Evolutionary conservation across 1,140 invertebrate species (phyloP), one percentile per base, ranked within the genome.

Genomic region (Phenacoccus solenopsis): DNA sequence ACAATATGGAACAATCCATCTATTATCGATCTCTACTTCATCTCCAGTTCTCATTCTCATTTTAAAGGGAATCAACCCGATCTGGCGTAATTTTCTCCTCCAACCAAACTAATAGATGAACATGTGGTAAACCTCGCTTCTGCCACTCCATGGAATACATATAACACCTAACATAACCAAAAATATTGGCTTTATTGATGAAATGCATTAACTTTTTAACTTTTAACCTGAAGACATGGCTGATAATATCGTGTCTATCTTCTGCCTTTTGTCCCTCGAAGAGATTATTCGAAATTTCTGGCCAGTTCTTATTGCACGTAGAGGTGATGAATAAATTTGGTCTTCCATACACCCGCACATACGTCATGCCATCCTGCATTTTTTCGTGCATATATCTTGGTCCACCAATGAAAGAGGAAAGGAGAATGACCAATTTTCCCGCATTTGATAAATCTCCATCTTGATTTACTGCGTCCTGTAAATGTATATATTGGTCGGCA

Each of bases 291-390:
- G 38, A 49, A 77, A 77, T 72, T 75, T 78, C 77, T 73, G 73
- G 61, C 72, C 82, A 82, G 67, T 79, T 73, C 74, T 80, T 78
- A 80, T 85, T 82, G 72, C 75, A 78, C 35, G 78, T 80, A 69
- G 76, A 74, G 38, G 80, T 82, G 69, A 82, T 78, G 74, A 81
- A n/a, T n/a, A n/a, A n/a, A n/a, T n/a, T n/a, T n/a, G n/a, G n/a
- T n/a, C n/a, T n/a, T n/a, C n/a, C n/a, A 79, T 68, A 80, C 75
- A 75, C 78, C 74, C 35, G 69, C 7, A 80, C 78, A 72, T 78
- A 79, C 1, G 78, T 74, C 77, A 82, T 80, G 1, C 78, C 78
- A 76, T 84, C 81, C 74, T 81, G 79, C 38, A 74, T n/a, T n/a
- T n/a, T n/a, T n/a, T n/a, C n/a, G n/a, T n/a, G n/a, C n/a, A n/a